Base-by-base conservation (phyloP, 2,113 vertebrate genomes). In the Carettochelys insculpta region DNA sequence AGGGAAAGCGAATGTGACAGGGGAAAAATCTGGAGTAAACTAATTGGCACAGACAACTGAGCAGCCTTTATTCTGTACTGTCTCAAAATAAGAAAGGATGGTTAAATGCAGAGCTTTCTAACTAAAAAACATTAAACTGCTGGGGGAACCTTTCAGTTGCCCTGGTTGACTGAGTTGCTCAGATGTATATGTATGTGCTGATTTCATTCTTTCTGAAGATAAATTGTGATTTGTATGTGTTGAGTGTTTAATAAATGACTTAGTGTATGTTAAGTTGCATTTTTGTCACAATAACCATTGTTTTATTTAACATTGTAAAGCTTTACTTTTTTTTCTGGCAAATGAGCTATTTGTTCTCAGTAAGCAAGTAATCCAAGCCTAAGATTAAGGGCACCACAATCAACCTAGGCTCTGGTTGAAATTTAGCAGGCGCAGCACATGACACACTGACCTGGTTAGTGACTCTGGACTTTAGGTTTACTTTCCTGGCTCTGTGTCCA, bases 41-140 rank as follows among this genome's bases (percentile, higher is more conserved):
- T 71, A 48, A 65, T 16, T 38, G n/a, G 48, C 24, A 17, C 25
- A 22, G 34, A 25, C 22, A n/a, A 47, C 34, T 65, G 20, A 19
- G 2, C 45, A 17, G 6, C 73, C 43, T 76, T 24, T 12, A 19
- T n/a, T n/a, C n/a, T n/a, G 34, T 65, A 65, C 61, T 65, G 34
- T n/a, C 8, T 65, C 61, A 65, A n/a, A n/a, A n/a, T 65, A 65
- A 65, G 34, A 14, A 17, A 31, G 58, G 7, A 34, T 61, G 31
- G 34, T 61, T 61, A 61, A 61, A 61, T 61, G 31, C 58, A 61
- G 31, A 61, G 12, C 14, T 61, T 34, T 31, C 7, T 61, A 61
- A 61, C 29, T 34, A 61, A 31, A 61, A 61, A 61, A 3, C 0
- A 0, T 77, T 1, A 50, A 11, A 16, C 8, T 38, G 31, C 3